Evolutionary conservation across 2,888 invertebrate species (phyloP), one percentile per base, ranked within the genome.

Genomic region (Cybosia mesomella): DNA sequence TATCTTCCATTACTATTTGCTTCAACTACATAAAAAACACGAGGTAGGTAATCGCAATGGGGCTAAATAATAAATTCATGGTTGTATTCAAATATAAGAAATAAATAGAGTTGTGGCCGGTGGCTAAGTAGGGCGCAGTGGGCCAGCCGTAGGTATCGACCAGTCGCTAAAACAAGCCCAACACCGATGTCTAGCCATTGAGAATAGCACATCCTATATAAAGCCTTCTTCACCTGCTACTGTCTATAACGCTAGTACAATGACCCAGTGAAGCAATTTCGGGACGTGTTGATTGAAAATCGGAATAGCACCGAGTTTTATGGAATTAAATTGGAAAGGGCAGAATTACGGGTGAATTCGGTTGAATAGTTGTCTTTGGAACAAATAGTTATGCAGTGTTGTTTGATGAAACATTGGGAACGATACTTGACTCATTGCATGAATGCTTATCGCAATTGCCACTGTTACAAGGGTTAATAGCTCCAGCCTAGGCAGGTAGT

Each of bases 91-190:
- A 90, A 89, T 87, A 87, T 4, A 28, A 4, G 28, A 28, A 88
- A 88, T 84, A 88, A 89, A 90, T 89, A 87, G 83, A 88, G 86
- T 88, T 86, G 88, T 90, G 88, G 87, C 87, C 85, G 87, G 83
- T 80, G 85, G 83, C 81, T 82, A 94, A 93, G 89, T 92, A 91
- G 93, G 92, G 88, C 92, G 89, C 87, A 85, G 89, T 90, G 85
- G 87, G 88, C 82, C 84, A 89, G 80, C 83, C 83, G 83, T 79
- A 80, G 82, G 87, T 94, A 94, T 94, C 91, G 94, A 94, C 93
- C 92, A 93, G 90, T 67, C 76, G 87, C 90, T 93, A 92, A 92
- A 94, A 92, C 91, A 89, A 91, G 87, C 89, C 74, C 86, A 85
- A 83, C 85, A 86, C 84, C 87, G 80, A 81, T 86, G 90, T 81